Evolutionary conservation across 2,113 vertebrate species (phyloP).

Genomic region (Oreotrochilus melanogaster): DNA sequence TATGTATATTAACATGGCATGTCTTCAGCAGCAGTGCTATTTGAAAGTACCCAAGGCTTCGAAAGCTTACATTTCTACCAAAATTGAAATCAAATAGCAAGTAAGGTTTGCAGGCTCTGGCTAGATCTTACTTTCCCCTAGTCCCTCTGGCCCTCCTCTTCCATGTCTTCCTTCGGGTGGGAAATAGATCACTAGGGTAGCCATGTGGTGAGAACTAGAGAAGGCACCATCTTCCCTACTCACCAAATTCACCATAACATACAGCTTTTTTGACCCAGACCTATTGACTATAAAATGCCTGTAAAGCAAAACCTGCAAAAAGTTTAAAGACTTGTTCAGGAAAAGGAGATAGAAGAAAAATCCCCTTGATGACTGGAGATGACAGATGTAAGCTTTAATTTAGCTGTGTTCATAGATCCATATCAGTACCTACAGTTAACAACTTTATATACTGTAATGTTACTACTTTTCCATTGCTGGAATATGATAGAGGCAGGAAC

Average conservation of each 20-base stretch:
- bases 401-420: neutral
- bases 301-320: neutral
- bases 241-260: neutral
- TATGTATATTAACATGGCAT: neutral
- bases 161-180: neutral
- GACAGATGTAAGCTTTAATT: neutral
- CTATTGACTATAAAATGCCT: neutral
- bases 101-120: neutral
- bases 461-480: neutral
- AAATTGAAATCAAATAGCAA: neutral
- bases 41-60: neutral
- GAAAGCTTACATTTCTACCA: neutral
- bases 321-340: neutral
- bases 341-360: neutral
- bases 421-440: neutral
- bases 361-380: neutral
- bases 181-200: neutral
- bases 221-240: neutral
- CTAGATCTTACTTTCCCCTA: neutral
- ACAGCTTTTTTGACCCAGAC: neutral
- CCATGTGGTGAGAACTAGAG: rapidly evolving
- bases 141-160: neutral
- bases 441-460: neutral
- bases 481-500: neutral
- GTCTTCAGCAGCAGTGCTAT: neutral